phyloP scores from a whole-genome alignment of 2,113 vertebrate species.

The Gambusia affinis region DNA sequence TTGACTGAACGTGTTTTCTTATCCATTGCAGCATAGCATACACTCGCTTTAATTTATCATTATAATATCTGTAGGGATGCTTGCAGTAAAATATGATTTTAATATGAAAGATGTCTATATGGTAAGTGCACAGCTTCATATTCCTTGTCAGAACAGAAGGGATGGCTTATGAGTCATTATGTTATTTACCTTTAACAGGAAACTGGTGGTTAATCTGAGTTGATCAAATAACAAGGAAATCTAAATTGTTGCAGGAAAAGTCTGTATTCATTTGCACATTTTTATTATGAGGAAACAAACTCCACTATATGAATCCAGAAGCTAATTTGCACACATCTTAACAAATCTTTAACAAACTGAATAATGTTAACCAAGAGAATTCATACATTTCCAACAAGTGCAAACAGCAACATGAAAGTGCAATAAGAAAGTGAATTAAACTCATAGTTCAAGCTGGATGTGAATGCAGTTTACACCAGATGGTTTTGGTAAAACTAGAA shows the following conservation, averaged over 20 bases:
- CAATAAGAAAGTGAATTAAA: not conserved
- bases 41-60: not conserved
- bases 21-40: not conserved
- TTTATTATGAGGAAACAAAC: not conserved
- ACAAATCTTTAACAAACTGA: not conserved
- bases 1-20: not conserved
- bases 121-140: not conserved
- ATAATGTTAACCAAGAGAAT: not conserved
- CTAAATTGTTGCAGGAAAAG: not conserved
- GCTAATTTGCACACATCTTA: not conserved
- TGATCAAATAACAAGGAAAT: not conserved
- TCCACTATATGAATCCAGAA: not conserved
- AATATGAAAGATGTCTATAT: not conserved
- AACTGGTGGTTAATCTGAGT: not conserved
- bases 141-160: not conserved
- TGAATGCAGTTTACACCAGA: constrained; percentile 11
- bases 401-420: not conserved
- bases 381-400: not conserved
- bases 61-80: not conserved
- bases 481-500: constrained; percentile 34
- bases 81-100: not conserved
- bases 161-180: too few species aligned
- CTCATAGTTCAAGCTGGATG: not conserved
- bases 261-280: too few species aligned
- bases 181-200: not conserved